Evolutionary conservation across 2,113 vertebrate species (phyloP), one percentile per base, ranked within the genome.

Genomic region (Tyrannus savana): DNA sequence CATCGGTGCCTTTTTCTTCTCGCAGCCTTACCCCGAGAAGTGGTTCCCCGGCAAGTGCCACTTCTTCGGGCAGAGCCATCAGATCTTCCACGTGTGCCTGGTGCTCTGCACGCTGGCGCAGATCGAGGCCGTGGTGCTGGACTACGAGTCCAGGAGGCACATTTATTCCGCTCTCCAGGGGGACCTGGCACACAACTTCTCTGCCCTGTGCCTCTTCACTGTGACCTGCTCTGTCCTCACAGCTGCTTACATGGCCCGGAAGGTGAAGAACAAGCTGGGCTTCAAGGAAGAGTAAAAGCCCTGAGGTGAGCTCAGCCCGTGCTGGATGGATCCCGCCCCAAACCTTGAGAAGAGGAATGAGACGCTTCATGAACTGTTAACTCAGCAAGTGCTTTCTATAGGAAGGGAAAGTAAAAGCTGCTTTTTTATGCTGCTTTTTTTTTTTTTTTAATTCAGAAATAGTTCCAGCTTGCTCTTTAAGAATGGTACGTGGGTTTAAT

Each of bases 1-100:
- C 22, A 52, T 99, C 6, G 97, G 98, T 6, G 99, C 99, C 19
- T 99, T 99, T 35, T 99, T 99, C 95, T 99, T 99, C 97, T 98
- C 98, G 2, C 98, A 98, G 17, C 99, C 99, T 11, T 98, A 99
- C 96, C 99, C 99, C 0, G 99, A 99, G 98, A 98, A 99, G 83
- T 99, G 98, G 98, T 98, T 99, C 93, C 99, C 99, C 0, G 99
- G 99, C 27, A 98, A 96, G 89, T 99, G 99, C 71, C 99, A 99
- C 87, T 98, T 99, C 84, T 98, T 99, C 0, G 99, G 99, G 56
- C 99, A 99, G 97, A 98, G 99, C 96, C 99, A 99, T 95, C 99
- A 99, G 97, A 98, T 99, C 82, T 99, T 99, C 59, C 99, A 99
- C 2, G 97, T 99, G 68, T 99, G 98, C 76, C 97, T 99, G 97